These are phyloP conservation scores for Helicoverpa zea DNA, from an alignment of 1,140 invertebrate genomes.

Conservation along the genomic window DNA sequence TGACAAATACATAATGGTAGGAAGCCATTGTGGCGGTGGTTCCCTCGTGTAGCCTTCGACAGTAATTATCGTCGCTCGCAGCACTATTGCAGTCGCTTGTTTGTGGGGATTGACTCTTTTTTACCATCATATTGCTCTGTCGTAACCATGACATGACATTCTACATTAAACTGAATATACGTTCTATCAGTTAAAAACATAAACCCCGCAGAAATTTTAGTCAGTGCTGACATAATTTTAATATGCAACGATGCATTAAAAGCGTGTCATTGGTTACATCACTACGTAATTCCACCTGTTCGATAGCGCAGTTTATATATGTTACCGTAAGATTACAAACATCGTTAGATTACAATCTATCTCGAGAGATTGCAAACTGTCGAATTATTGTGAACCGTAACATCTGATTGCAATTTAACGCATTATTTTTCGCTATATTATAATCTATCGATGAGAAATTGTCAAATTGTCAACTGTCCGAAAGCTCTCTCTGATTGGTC, in stretches of 20 bases:
- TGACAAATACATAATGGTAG: constrained; percentile 61
- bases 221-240: not conserved
- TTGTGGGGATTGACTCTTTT: constrained; percentile 52
- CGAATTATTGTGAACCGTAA: too few relatives aligned
- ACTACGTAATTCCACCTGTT: constrained; percentile 38
- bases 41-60: constrained; percentile 67
- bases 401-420: too few relatives aligned
- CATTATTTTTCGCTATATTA: too few relatives aligned
- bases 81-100: constrained; percentile 34
- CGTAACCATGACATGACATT: not conserved
- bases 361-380: too few relatives aligned
- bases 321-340: too few relatives aligned
- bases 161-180: not conserved
- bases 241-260: not conserved
- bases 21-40: constrained; percentile 62
- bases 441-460: too few relatives aligned
- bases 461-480: too few relatives aligned
- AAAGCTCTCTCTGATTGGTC: too few relatives aligned
- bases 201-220: not conserved
- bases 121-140: constrained; percentile 16
- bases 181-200: not conserved
- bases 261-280: constrained; percentile 8
- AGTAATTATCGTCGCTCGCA: constrained; percentile 62
- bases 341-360: too few relatives aligned
- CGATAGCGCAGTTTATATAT: not conserved